A percentile compares a stretch with the other conserved stretches of the same genome.
phyloP scores from a whole-genome alignment of 2,797 vertebrate species.

The Melanotaenia boesemani region DNA sequence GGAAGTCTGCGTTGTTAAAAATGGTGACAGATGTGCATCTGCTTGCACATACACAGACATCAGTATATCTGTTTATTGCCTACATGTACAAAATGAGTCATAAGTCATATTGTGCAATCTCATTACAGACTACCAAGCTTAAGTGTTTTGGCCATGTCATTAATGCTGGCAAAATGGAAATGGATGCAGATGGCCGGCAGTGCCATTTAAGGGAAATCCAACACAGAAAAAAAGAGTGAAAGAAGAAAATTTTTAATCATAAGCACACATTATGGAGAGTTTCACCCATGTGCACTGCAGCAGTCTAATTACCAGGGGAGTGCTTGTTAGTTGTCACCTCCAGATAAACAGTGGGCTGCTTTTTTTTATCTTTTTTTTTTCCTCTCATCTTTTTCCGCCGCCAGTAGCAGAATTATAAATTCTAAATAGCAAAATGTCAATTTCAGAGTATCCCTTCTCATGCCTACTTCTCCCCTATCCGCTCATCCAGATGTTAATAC shows the following conservation, averaged over 20 bases:
- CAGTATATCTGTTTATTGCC: conserved; percentile 33
- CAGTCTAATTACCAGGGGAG: conserved; percentile 77
- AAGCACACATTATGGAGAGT: conserved; percentile 60
- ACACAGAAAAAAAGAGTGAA: conserved; percentile 18
- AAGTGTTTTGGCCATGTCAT: conserved; percentile 49
- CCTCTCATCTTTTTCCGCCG: conserved; percentile 33
- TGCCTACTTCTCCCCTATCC: conserved; percentile 2
- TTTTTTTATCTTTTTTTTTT: not conserved
- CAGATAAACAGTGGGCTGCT: conserved; percentile 70
- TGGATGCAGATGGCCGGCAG: conserved; percentile 46
- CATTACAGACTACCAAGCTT: conserved; percentile 45
- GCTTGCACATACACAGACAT: conserved; percentile 10
- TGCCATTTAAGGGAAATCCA: conserved; percentile 46
- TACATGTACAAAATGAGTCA: conserved; percentile 43
- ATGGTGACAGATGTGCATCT: conserved; percentile 22
- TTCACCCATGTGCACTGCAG: conserved; percentile 50
- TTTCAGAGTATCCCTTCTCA: conserved; percentile 45
- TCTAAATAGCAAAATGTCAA: conserved; percentile 65
- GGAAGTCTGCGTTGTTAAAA: conserved; percentile 12
- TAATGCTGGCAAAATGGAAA: conserved; percentile 60
- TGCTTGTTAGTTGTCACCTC: conserved; percentile 79
- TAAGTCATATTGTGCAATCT: conserved; percentile 56
- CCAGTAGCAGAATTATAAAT: conserved; percentile 69
- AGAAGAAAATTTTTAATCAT: conserved; percentile 66
- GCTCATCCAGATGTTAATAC: conserved; percentile 26